A percentile compares a stretch with the other conserved stretches of the same genome.
phyloP scores from a whole-genome alignment of 2,797 vertebrate genomes.

The Dendrocincla fuliginosa region DNA sequence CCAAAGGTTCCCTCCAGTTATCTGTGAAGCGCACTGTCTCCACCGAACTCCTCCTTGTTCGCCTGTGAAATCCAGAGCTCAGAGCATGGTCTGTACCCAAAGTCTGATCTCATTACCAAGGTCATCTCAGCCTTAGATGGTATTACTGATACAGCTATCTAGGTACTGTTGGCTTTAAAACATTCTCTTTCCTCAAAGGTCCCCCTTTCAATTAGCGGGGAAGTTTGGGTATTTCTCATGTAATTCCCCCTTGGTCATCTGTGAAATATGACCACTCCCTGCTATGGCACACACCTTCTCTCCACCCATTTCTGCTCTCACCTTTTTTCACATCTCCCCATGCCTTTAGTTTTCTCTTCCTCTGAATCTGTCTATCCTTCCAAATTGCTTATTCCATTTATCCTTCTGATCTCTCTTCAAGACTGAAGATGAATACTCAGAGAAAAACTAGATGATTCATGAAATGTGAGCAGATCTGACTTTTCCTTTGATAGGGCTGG shows the following conservation, averaged over 20 bases:
- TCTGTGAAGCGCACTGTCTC: background rate
- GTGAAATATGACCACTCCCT: background rate
- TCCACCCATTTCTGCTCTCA: background rate
- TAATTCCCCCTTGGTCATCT: background rate
- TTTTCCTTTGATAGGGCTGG: background rate
- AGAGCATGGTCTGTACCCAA: background rate
- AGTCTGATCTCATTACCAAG: rapidly evolving
- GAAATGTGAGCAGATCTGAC: background rate
- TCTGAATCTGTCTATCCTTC: background rate
- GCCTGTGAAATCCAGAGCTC: background rate
- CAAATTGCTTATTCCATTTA: background rate
- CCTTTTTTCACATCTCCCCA: background rate
- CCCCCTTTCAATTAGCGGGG: background rate
- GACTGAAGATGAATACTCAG: background rate
- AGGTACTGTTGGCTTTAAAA: background rate
- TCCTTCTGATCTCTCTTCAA: background rate
- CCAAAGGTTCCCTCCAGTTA: background rate
- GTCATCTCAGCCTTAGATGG: background rate
- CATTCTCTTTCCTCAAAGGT: background rate
- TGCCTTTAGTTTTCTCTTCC: background rate
- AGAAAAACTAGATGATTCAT: background rate
- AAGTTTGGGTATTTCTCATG: background rate
- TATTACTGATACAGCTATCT: background rate
- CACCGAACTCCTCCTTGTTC: background rate
- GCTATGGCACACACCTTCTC: background rate